phyloP scores from a whole-genome alignment of 2,888 invertebrate genomes.

The Sceliomorpha sp. region DNA sequence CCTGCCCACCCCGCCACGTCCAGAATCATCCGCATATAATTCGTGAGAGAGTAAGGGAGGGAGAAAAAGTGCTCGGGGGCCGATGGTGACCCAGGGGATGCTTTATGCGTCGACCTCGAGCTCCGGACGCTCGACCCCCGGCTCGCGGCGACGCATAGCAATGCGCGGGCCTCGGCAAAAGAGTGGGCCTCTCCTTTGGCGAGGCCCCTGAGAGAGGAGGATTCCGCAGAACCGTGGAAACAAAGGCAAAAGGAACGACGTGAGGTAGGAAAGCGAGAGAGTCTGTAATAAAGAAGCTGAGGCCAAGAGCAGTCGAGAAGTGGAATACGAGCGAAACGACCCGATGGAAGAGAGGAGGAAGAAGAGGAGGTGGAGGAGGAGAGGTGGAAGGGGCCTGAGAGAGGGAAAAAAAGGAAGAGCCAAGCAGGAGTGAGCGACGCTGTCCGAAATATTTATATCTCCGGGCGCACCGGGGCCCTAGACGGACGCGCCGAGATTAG shows the following conservation, averaged over 20 bases:
- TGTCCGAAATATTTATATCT: slow-evolving; percentile 55
- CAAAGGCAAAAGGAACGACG: slow-evolving; percentile 18
- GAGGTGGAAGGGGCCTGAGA: too few species aligned
- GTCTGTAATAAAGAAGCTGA: slow-evolving; percentile 32
- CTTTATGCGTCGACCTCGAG: slow-evolving; percentile 73
- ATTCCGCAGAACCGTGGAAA: slow-evolving; percentile 18
- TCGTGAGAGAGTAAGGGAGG: slow-evolving; percentile 33
- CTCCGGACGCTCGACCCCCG: slow-evolving; percentile 66
- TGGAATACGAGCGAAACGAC: slow-evolving; percentile 17
- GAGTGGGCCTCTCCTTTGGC: too few species aligned
- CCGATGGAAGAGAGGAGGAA: slow-evolving; percentile 9
- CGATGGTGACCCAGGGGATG: slow-evolving; percentile 66
- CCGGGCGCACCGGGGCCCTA: slow-evolving; percentile 20
- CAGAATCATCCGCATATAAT: slow-evolving; percentile 42
- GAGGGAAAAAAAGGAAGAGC: slow-evolving; percentile 25
- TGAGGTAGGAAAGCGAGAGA: slow-evolving; percentile 5
- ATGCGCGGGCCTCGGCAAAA: slow-evolving; percentile 59
- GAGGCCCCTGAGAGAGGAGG: slow-evolving; percentile 4
- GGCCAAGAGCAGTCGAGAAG: slow-evolving; percentile 35
- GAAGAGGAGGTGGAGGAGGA: slow-evolving; percentile 6
- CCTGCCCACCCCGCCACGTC: slow-evolving; percentile 42
- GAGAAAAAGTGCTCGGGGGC: too few species aligned
- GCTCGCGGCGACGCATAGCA: slow-evolving; percentile 70
- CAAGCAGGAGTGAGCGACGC: slow-evolving; percentile 23
- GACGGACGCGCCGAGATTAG: slow-evolving; percentile 47